These are phyloP conservation scores for Podiceps cristatus DNA, from an alignment of 2,113 vertebrate species.

Conservation along the genomic window DNA sequence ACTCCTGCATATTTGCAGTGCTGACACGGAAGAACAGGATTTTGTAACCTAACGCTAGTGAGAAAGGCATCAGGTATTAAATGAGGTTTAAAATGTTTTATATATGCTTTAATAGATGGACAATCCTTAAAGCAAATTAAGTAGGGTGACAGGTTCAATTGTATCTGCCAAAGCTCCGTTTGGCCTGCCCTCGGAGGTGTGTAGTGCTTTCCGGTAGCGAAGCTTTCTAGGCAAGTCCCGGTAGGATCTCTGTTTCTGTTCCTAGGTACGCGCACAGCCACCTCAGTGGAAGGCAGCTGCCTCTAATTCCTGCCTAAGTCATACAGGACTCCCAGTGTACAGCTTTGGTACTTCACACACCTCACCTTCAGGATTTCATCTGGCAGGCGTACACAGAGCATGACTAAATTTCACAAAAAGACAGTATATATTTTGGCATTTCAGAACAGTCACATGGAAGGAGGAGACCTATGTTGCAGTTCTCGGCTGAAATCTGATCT, in stretches of 20 bases:
- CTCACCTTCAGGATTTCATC: not conserved
- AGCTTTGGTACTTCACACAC: not conserved
- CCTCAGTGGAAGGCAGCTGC: not conserved
- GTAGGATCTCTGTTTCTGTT: not conserved
- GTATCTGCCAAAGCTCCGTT: not conserved
- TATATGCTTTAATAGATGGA: not conserved
- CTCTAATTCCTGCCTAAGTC: not conserved
- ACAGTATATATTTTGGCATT: not conserved
- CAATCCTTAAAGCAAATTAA: fast-evolving
- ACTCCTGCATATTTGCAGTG: not conserved
- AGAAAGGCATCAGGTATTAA: not conserved
- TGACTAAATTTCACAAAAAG: not conserved
- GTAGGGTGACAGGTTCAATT: not conserved
- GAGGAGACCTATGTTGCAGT: not conserved
- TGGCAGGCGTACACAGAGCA: not conserved
- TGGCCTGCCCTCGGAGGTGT: not conserved
- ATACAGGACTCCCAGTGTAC: not conserved
- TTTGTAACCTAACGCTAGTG: not conserved
- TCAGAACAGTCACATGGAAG: not conserved
- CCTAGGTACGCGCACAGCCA: not conserved
- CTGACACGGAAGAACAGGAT: not conserved
- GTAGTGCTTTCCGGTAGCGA: not conserved
- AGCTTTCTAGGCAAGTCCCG: not conserved
- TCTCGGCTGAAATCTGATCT: not conserved
- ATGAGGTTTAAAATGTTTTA: not conserved